Evolutionary conservation across 2,113 vertebrate genomes (phyloP).

Genomic region (Varanus komodoensis): DNA sequence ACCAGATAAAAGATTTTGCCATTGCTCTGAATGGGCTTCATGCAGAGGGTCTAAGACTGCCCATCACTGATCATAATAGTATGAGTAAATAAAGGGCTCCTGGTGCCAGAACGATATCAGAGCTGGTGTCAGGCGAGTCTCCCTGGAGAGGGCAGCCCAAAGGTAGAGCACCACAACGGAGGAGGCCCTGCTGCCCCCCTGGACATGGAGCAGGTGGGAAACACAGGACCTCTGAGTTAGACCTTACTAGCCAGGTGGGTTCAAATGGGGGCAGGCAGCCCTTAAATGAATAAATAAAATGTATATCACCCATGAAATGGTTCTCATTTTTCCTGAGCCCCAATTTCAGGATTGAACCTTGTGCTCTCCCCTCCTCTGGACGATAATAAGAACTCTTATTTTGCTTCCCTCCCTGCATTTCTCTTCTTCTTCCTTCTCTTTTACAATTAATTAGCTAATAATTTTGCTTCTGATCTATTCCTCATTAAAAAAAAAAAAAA

Average conservation of each 20-base stretch:
- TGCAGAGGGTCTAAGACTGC: too few relatives aligned
- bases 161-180: neutral
- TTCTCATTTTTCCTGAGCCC: neutral
- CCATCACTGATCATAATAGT: too few relatives aligned
- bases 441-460: slow-evolving; percentile 86
- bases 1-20: too few relatives aligned
- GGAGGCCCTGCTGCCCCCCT: neutral
- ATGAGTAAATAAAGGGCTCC: neutral
- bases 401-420: neutral
- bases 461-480: slow-evolving; percentile 81
- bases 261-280: too few relatives aligned
- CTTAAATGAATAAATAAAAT: neutral
- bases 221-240: neutral
- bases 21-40: too few relatives aligned
- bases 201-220: neutral
- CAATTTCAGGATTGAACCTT: slow-evolving; percentile 8
- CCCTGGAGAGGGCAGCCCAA: neutral
- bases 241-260: neutral
- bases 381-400: neutral
- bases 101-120: neutral
- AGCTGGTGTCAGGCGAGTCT: neutral
- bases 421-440: slow-evolving; percentile 26
- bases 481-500: slow-evolving; percentile 74
- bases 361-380: neutral
- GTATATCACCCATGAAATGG: neutral